These are phyloP conservation scores for Drosophila borborema DNA, from an alignment of 2,888 invertebrate species.

Conservation along the genomic window DNA sequence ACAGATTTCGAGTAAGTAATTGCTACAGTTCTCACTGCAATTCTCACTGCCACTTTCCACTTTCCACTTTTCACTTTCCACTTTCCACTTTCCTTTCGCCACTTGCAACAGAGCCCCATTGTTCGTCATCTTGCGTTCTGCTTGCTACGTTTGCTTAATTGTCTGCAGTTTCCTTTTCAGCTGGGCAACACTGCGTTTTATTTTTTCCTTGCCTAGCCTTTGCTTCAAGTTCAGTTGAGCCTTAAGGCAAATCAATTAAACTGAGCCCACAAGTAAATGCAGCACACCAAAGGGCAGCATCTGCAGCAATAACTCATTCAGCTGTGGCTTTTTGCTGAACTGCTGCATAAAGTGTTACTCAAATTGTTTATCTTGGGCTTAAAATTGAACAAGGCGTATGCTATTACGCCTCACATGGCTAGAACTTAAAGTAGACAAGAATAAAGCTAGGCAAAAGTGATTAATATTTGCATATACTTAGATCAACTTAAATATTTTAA, in stretches of 20 bases:
- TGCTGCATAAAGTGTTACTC: constrained; percentile 13
- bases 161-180: constrained; percentile 72
- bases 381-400: neutral
- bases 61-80: constrained; percentile 30
- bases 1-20: constrained; percentile 76
- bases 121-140: neutral
- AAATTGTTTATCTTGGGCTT: constrained; percentile 17
- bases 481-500: neutral
- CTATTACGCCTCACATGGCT: too few relatives aligned
- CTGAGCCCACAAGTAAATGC: constrained; percentile 56
- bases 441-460: neutral
- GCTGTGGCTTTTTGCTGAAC: constrained; percentile 26
- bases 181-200: constrained; percentile 25
- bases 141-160: constrained; percentile 63
- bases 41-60: constrained; percentile 35
- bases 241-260: constrained; percentile 76
- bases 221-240: constrained; percentile 51
- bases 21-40: constrained; percentile 65
- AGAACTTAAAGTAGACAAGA: neutral
- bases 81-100: constrained; percentile 28
- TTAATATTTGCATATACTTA: neutral
- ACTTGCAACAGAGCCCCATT: constrained; percentile 6
- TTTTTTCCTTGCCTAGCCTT: constrained; percentile 24
- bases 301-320: constrained; percentile 22
- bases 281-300: constrained; percentile 23